Base-by-base conservation (phyloP, 1,140 invertebrate species). In the Drosophila serrata region DNA sequence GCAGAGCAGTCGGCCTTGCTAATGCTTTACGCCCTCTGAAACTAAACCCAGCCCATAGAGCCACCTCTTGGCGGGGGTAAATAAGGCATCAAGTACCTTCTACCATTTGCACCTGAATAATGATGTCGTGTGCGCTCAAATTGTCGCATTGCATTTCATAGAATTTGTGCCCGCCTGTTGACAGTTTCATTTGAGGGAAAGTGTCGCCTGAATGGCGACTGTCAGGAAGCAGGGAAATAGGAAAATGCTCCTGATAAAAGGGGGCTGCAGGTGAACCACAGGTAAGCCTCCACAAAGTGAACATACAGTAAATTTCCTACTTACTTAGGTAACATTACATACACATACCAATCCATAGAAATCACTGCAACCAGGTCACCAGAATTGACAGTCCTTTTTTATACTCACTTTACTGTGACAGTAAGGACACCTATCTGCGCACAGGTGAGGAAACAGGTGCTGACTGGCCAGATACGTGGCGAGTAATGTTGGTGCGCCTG, bases 81-180 rank as follows among this genome's bases (percentile, higher is more conserved):
- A n/a, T n/a, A n/a, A 15, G 9, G 49, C 12, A 35, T 1, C 17
- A 3, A 48, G 46, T 56, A 49, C 55, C 45, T 29, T 13, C 11
- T 58, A 64, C 57, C 74, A 82, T 76, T 86, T 82, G 58, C 82
- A 75, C 69, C 82, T 81, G 57, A 78, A 84, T 81, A 81, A 81
- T 70, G 59, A 65, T 81, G 78, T 58, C 55, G 49, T 65, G 33
- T 49, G 58, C 29, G 51, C 46, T 73, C 46, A 77, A 85, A 85
- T 85, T 73, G 57, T 70, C 56, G 46, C 49, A 40, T 46, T 60
- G 76, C 56, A 31, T 48, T 69, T 62, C 62, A 65, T 53, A 70
- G 51, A 81, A 59, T 62, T 56, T 60, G 40, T 56, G 70, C 61
- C 61, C 45, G 53, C 49, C 48, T 76, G 70, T 60, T 77, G 77